These are phyloP conservation scores for Noctua fimbriata DNA, from an alignment of 2,888 invertebrate species.

Conservation along the genomic window DNA sequence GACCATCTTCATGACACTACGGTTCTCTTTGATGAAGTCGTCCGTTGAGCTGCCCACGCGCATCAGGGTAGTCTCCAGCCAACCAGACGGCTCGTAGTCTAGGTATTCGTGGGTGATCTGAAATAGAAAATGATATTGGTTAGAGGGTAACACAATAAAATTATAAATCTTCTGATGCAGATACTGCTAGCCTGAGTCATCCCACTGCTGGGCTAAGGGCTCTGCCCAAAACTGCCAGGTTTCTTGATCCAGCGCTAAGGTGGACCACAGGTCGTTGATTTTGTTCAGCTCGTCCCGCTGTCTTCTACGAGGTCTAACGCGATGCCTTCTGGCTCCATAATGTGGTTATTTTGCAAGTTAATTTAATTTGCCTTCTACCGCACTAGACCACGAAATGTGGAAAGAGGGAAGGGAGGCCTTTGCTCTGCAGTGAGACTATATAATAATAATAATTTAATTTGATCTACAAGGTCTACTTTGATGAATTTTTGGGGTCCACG, in stretches of 20 bases:
- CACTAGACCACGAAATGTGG: too few species aligned
- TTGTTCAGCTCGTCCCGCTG: neutral
- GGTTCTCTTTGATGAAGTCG: constrained; percentile 79
- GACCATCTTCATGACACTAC: constrained; percentile 72
- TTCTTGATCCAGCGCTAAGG: neutral
- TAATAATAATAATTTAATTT: too few species aligned
- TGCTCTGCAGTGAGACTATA: too few species aligned
- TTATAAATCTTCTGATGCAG: too few species aligned
- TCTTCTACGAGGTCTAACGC: neutral
- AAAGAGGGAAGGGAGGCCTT: too few species aligned
- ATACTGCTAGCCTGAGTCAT: neutral
- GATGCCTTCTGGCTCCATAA: neutral
- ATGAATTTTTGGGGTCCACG: too few species aligned
- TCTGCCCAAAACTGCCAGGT: neutral
- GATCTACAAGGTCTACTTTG: too few species aligned
- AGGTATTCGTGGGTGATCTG: constrained; percentile 77
- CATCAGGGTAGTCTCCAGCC: constrained; percentile 79
- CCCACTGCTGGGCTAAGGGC: neutral
- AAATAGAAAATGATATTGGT: constrained; percentile 15
- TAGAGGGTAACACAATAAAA: neutral
- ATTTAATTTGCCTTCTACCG: too few species aligned
- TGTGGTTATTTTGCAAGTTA: neutral
- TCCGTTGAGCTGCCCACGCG: constrained; percentile 78
- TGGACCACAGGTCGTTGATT: neutral
- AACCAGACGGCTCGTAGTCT: constrained; percentile 81